Percentiles rank a stretch among this genome's conserved stretches.
These are phyloP conservation scores for Lagodon rhomboides DNA, from an alignment of 2,797 vertebrate species.

Conservation along the genomic window DNA sequence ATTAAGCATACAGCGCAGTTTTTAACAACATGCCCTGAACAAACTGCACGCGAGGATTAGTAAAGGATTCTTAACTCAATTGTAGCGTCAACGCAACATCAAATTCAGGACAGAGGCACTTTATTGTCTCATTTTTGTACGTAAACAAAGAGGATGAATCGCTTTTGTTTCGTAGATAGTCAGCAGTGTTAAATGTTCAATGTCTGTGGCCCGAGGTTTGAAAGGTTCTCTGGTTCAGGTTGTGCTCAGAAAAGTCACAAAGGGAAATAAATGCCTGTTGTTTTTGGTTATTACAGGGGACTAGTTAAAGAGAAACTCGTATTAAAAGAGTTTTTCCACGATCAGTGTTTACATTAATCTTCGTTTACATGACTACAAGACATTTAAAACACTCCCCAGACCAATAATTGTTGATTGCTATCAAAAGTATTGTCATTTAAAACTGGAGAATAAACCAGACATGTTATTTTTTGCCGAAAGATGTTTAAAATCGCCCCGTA, in stretches of 20 bases:
- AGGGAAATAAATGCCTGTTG: neutral
- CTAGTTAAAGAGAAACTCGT: neutral
- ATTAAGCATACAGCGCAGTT: conserved; percentile 68
- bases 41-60: conserved; percentile 52
- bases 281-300: too few relatives aligned
- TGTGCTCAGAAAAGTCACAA: neutral
- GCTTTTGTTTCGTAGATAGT: conserved; percentile 3
- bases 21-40: conserved; percentile 67
- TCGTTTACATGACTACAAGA: neutral
- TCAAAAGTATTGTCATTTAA: neutral
- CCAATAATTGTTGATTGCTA: neutral
- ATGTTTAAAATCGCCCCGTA: neutral
- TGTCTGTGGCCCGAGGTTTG: neutral
- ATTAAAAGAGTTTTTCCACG: neutral
- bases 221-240: neutral
- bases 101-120: conserved; percentile 11
- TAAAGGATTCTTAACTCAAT: conserved; percentile 29
- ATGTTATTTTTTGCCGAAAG: neutral
- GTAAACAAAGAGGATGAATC: neutral
- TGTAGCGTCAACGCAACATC: neutral
- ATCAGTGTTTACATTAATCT: neutral
- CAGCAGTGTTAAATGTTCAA: neutral
- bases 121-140: neutral
- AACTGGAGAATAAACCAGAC: neutral
- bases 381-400: neutral